A percentile compares a stretch with the other conserved stretches of the same genome.
phyloP scores from a whole-genome alignment of 2,113 vertebrate species.

The Nannobrachium achirus region DNA sequence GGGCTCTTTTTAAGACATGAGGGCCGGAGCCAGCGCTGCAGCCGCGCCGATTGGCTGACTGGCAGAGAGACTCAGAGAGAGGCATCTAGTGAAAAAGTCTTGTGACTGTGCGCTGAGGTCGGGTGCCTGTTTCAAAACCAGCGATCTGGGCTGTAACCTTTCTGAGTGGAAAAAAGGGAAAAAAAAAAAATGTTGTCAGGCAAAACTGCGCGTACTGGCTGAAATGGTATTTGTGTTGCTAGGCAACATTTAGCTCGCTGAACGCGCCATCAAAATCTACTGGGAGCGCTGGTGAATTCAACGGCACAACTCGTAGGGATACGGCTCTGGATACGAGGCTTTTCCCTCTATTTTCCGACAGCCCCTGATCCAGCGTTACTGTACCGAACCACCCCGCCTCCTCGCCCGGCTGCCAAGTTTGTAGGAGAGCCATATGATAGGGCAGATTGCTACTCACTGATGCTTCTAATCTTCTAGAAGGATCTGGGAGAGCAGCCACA shows the following conservation, averaged over 20 bases:
- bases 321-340: conserved; percentile 24
- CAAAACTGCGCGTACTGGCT: conserved; percentile 39
- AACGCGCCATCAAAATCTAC: conserved; percentile 28
- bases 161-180: neutral
- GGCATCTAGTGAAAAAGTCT: conserved; percentile 17
- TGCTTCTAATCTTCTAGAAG: conserved; percentile 71
- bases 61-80: conserved; percentile 22
- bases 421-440: conserved; percentile 64
- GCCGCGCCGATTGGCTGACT: conserved; percentile 5
- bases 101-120: neutral
- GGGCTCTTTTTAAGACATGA: conserved; percentile 44
- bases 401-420: conserved; percentile 59
- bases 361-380: conserved; percentile 30
- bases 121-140: conserved; percentile 25
- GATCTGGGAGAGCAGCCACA: conserved; percentile 69
- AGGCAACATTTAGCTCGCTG: conserved; percentile 43
- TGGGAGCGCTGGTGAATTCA: conserved; percentile 27
- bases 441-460: conserved; percentile 64
- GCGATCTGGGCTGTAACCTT: conserved; percentile 38
- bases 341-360: conserved; percentile 13
- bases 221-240: conserved; percentile 50
- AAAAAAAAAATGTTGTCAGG: conserved; percentile 29
- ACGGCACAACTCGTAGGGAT: conserved; percentile 19
- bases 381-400: conserved; percentile 23
- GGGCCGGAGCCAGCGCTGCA: conserved; percentile 43